These are phyloP conservation scores for Periophthalmus magnuspinnatus DNA, from an alignment of 2,797 vertebrate species.

Conservation along the genomic window DNA sequence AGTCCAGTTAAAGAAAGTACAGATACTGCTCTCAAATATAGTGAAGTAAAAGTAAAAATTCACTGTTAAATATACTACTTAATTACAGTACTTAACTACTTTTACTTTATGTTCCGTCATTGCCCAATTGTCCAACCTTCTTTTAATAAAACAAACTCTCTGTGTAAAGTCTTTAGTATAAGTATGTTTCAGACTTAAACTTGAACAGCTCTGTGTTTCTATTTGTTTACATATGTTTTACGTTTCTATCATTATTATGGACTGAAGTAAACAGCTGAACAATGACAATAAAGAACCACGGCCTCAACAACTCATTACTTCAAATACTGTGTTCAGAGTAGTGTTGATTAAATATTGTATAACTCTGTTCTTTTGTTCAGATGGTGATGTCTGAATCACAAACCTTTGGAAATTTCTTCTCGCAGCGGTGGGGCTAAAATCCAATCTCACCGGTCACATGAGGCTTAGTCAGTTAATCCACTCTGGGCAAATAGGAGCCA, in stretches of 20 bases:
- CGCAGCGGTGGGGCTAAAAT: conserved; percentile 55
- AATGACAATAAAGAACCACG: no score
- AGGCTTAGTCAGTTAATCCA: conserved; percentile 76
- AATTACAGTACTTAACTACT: no score
- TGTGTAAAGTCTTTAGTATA: no score
- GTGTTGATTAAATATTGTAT: background rate
- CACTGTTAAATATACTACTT: no score
- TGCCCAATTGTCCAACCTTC: background rate
- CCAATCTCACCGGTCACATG: conserved; percentile 73
- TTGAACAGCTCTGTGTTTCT: background rate
- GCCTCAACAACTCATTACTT: conserved; percentile 3
- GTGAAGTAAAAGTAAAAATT: no score
- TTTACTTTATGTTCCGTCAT: no score
- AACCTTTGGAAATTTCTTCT: conserved; percentile 50
- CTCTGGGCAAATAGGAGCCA: conserved; percentile 60
- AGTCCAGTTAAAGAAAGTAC: no score
- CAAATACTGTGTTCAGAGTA: conserved; percentile 5
- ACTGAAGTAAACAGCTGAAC: no score
- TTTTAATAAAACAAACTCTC: background rate
- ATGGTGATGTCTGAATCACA: conserved; percentile 22
- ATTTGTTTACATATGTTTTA: no score
- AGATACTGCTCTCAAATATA: no score
- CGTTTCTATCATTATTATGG: no score
- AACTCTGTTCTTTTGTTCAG: conserved; percentile 9
- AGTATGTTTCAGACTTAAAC: background rate